These are phyloP conservation scores for Acanthaster planci DNA, from an alignment of 35 echinoderm and acorn worm genomes.

Conservation along the genomic window DNA sequence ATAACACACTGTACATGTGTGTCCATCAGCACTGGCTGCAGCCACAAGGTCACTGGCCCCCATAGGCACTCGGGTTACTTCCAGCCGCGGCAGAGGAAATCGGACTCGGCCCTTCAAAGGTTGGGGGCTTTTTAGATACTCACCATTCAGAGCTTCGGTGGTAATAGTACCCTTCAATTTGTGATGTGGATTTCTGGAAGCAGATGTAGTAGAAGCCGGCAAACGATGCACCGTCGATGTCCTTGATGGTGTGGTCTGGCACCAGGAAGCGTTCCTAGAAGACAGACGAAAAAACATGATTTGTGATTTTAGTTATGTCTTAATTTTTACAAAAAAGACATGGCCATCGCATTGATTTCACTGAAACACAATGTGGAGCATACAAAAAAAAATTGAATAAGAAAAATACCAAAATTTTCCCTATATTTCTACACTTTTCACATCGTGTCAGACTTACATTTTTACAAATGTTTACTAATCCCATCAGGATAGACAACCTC, in stretches of 20 bases:
- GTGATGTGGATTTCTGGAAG: conserved; percentile 89
- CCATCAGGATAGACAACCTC: no score
- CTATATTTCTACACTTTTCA: no score
- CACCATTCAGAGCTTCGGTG: conserved; percentile 98
- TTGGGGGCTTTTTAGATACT: neutral
- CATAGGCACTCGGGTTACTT: neutral
- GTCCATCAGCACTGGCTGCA: neutral
- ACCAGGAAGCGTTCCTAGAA: conserved; percentile 94
- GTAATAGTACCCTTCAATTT: conserved; percentile 97
- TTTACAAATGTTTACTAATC: no score
- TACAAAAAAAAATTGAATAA: no score
- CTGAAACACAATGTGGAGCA: no score
- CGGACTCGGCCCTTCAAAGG: neutral
- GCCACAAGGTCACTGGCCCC: neutral
- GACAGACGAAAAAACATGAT: neutral
- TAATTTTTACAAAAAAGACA: no score
- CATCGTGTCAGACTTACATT: no score
- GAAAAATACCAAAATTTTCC: no score
- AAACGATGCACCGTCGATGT: conserved; percentile 96
- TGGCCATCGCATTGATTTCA: no score
- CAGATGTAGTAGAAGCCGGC: conserved; percentile 99
- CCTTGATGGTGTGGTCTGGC: conserved; percentile 91
- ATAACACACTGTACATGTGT: neutral
- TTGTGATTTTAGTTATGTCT: no score
- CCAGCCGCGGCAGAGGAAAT: neutral